These are phyloP conservation scores for Gasteruption jaculator DNA, from an alignment of 2,888 invertebrate species.

Conservation along the genomic window DNA sequence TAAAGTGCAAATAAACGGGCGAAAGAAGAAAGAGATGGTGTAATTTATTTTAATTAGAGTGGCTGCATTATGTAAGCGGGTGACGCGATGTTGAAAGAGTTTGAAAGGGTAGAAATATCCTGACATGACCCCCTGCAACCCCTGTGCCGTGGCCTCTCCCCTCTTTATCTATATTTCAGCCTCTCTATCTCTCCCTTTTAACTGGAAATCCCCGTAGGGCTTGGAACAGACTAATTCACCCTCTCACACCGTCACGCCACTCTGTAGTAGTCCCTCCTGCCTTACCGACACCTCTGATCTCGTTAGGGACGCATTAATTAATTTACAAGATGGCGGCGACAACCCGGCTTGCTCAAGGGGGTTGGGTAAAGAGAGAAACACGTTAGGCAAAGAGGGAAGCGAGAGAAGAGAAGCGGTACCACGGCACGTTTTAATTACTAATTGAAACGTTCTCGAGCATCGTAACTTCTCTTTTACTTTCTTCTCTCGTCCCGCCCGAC, in stretches of 20 bases:
- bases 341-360: conserved; percentile 20
- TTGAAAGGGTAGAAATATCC: conserved; percentile 39
- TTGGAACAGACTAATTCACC: conserved; percentile 42
- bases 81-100: conserved; percentile 42
- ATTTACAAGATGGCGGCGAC: conserved; percentile 44
- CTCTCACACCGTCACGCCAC: conserved; percentile 24
- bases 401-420: conserved; percentile 17
- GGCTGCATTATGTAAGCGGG: conserved; percentile 47
- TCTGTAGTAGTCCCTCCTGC: conserved; percentile 33
- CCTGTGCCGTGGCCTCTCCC: conserved; percentile 15
- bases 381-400: conserved; percentile 16
- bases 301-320: conserved; percentile 47
- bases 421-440: conserved; percentile 43
- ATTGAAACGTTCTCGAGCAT: conserved; percentile 37
- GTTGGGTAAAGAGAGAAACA: conserved; percentile 5
- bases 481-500: conserved; percentile 9
- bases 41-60: conserved; percentile 52
- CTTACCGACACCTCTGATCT: conserved; percentile 49
- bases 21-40: conserved; percentile 29
- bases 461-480: conserved; percentile 17
- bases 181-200: conserved; percentile 17
- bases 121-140: conserved; percentile 27
- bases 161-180: conserved; percentile 11
- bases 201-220: conserved; percentile 20
- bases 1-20: conserved; percentile 50